phyloP scores from a whole-genome alignment of 1,140 invertebrate species.

The Scylla paramamosain region DNA sequence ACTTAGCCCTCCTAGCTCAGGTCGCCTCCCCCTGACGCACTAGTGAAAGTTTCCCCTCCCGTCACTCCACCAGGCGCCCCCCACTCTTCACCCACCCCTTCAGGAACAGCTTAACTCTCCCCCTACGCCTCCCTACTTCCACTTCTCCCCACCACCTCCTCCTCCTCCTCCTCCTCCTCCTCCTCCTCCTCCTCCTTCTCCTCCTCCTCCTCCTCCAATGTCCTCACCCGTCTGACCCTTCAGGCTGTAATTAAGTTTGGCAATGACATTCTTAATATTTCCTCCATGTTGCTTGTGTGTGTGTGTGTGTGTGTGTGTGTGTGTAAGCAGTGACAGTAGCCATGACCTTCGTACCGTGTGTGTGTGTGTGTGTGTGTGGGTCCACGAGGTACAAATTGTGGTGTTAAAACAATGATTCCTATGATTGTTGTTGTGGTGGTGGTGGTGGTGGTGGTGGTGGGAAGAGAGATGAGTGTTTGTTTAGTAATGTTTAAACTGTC shows the following conservation, averaged over 20 bases:
- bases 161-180: too few species aligned
- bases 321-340: background rate
- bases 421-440: too few species aligned
- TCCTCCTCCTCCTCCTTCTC: background rate
- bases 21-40: background rate
- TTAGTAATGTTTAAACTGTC: too few species aligned
- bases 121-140: background rate
- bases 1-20: background rate
- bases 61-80: background rate
- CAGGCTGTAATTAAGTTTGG: background rate
- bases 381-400: too few species aligned
- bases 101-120: background rate
- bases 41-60: slow-evolving; percentile 14
- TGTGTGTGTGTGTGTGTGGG: too few species aligned
- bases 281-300: background rate
- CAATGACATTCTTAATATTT: slow-evolving; percentile 18
- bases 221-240: background rate
- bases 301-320: background rate
- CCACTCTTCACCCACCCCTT: background rate
- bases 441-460: too few species aligned
- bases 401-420: too few species aligned
- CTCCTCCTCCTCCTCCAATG: background rate
- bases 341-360: background rate
- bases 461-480: too few species aligned
- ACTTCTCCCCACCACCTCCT: background rate